phyloP scores from a whole-genome alignment of 2,797 vertebrate genomes.

The Anguilla pacifica region DNA sequence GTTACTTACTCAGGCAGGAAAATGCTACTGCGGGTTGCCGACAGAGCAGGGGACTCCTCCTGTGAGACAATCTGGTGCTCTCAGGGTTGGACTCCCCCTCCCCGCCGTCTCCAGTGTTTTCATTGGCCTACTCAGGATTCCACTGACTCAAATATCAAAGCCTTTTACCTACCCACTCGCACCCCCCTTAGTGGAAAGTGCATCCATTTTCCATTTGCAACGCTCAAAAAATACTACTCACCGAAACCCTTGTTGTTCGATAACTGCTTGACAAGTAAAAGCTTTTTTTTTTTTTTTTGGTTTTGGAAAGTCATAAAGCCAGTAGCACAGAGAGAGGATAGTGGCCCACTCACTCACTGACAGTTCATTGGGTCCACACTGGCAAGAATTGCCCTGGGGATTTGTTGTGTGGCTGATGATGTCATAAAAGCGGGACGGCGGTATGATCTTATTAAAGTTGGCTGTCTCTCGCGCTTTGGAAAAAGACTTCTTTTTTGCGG shows the following conservation, averaged over 20 bases:
- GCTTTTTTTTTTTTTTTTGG: not conserved
- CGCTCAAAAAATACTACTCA: not conserved
- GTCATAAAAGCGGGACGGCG: constrained; percentile 1
- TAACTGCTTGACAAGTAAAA: not conserved
- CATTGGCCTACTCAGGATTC: not conserved
- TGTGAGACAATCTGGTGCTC: not conserved
- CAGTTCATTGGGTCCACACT: not conserved
- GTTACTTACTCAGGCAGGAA: not conserved
- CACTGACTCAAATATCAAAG: not conserved
- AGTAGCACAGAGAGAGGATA: not conserved
- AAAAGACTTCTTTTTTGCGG: not conserved
- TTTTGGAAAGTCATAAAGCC: not conserved
- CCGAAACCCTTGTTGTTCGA: not conserved
- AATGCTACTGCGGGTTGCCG: not conserved
- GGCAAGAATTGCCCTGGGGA: not conserved
- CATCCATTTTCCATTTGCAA: not conserved
- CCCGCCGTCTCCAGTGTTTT: not conserved
- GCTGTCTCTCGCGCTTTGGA: constrained; percentile 14
- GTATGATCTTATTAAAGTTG: not conserved
- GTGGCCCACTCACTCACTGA: not conserved
- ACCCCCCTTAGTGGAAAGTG: not conserved
- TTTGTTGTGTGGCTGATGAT: constrained; percentile 14
- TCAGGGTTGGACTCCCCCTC: not conserved
- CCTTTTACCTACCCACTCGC: not conserved
- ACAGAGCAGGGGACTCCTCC: not conserved